A percentile compares a stretch with the other conserved stretches of the same genome.
Evolutionary conservation across 2,888 invertebrate genomes (phyloP).

Genomic region (Erebia aethiops): DNA sequence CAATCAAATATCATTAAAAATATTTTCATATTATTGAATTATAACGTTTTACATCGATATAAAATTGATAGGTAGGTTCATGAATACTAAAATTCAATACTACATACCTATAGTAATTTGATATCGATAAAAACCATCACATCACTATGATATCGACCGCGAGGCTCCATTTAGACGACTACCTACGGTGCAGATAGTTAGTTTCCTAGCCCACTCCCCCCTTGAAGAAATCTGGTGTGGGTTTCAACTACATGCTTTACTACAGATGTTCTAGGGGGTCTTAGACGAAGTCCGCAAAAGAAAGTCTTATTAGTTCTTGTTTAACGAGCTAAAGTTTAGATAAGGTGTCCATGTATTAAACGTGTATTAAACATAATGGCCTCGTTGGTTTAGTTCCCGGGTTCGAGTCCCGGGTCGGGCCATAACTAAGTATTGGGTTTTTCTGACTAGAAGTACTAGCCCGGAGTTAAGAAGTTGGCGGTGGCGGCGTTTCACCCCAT

Average conservation of each 20-base stretch:
- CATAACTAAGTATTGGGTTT: no score
- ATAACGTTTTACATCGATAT: no score
- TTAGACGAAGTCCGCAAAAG: slow-evolving; percentile 20
- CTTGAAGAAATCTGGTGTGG: slow-evolving; percentile 43
- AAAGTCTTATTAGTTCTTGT: slow-evolving; percentile 18
- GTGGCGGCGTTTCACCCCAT: no score
- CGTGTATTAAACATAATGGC: no score
- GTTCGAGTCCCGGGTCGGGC: no score
- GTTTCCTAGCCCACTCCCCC: slow-evolving; percentile 44
- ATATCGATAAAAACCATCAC: slow-evolving; percentile 51
- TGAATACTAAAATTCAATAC: no score
- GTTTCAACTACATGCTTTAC: slow-evolving; percentile 46
- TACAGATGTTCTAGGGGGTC: slow-evolving; percentile 29
- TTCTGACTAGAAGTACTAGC: no score
- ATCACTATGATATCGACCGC: slow-evolving; percentile 65
- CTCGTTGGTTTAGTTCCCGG: no score
- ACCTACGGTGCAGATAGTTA: slow-evolving; percentile 49
- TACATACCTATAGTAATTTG: not conserved
- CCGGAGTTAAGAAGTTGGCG: no score
- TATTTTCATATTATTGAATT: no score
- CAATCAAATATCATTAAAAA: no score
- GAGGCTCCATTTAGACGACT: slow-evolving; percentile 57
- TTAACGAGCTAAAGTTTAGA: not conserved
- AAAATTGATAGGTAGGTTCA: no score
- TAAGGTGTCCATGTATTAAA: not conserved